Percentiles rank a stretch among this genome's conserved stretches.
Evolutionary conservation across 2,888 invertebrate genomes (phyloP).

Genomic region (Bursaphelenchus okinawaensis): DNA sequence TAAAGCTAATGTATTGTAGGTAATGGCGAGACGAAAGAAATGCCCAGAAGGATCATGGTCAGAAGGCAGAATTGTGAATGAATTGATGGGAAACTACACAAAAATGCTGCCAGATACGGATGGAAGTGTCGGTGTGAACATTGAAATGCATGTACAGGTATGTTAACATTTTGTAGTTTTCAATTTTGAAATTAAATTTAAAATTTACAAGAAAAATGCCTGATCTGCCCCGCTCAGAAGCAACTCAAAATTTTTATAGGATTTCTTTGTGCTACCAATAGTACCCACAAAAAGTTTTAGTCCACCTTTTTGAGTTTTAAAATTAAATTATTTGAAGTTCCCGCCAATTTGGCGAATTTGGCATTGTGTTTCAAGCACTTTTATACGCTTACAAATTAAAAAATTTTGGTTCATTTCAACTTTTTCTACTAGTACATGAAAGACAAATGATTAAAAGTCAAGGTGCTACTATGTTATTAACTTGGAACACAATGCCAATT

Average conservation of each 20-base stretch:
- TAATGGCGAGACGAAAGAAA: slow-evolving; percentile 35
- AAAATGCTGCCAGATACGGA: slow-evolving; percentile 56
- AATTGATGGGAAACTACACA: slow-evolving; percentile 52
- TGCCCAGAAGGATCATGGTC: slow-evolving; percentile 49
- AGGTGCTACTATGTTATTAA: background rate
- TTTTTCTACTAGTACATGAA: slow-evolving; percentile 1
- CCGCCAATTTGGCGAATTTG: no score
- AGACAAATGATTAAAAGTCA: no score
- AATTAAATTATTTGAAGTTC: no score
- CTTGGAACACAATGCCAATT: no score
- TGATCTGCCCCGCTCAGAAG: no score
- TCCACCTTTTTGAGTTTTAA: no score
- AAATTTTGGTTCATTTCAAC: background rate
- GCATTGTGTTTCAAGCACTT: no score
- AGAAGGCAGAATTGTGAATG: slow-evolving; percentile 50
- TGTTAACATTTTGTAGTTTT: background rate
- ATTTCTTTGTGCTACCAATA: no score
- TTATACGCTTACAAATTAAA: background rate
- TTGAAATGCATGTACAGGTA: slow-evolving; percentile 54
- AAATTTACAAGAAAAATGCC: background rate
- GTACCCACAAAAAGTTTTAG: no score
- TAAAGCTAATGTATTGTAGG: slow-evolving; percentile 11
- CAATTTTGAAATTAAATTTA: background rate
- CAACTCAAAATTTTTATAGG: no score
- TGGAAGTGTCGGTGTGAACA: slow-evolving; percentile 48